Percentiles rank a stretch among this genome's conserved stretches.
phyloP scores from a whole-genome alignment of 2,888 invertebrate species.

The Acheta domesticus region DNA sequence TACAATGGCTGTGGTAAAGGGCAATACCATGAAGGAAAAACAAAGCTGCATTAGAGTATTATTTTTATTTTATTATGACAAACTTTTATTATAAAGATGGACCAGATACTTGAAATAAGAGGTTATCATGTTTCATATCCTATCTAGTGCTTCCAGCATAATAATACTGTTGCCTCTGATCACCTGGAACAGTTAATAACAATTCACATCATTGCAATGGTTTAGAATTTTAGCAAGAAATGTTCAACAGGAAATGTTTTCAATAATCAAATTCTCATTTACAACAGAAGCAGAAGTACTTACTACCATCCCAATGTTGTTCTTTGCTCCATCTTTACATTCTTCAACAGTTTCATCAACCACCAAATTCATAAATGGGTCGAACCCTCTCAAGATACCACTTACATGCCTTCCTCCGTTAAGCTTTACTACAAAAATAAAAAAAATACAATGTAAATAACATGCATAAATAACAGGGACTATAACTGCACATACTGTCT shows the following conservation, averaged over 20 bases:
- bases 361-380: constrained; percentile 99
- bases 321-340: constrained; percentile 83
- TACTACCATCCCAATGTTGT: constrained; percentile 96
- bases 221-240: background rate
- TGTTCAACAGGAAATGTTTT: too few species aligned
- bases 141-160: constrained; percentile 89
- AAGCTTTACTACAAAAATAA: constrained; percentile 67
- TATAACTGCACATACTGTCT: too few species aligned
- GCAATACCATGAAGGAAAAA: too few species aligned
- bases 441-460: too few species aligned
- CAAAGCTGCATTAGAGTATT: too few species aligned
- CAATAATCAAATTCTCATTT: too few species aligned
- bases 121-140: constrained; percentile 54
- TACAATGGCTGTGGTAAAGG: too few species aligned
- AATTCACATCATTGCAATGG: constrained; percentile 23
- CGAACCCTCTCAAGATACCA: constrained; percentile 94
- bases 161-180: constrained; percentile 96
- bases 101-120: background rate
- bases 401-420: constrained; percentile 92
- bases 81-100: too few species aligned
- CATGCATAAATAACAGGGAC: too few species aligned
- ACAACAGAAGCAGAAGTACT: constrained; percentile 44
- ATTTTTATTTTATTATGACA: too few species aligned
- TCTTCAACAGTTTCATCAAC: constrained; percentile 93
- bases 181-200: constrained; percentile 55